A percentile compares a stretch with the other conserved stretches of the same genome.
These are phyloP conservation scores for Digitonthophagus gazella DNA, from an alignment of 2,888 invertebrate genomes.

Conservation along the genomic window DNA sequence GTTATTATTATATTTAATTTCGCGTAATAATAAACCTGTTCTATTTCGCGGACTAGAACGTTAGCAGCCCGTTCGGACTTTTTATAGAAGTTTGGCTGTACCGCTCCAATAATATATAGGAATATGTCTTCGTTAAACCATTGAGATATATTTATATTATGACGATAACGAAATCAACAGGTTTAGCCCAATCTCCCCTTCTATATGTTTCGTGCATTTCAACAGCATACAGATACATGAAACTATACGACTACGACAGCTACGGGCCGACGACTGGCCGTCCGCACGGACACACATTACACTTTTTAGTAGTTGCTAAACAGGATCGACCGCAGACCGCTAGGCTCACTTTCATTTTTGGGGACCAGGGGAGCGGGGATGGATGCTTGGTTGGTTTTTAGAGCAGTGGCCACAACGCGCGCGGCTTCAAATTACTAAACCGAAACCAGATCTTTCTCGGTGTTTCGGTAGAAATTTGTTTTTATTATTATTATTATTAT, in stretches of 20 bases:
- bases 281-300: constrained; percentile 33
- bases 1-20: not conserved
- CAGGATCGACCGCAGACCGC: constrained; percentile 31
- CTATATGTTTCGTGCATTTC: constrained; percentile 88
- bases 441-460: not conserved
- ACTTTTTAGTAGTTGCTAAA: constrained; percentile 34
- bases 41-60: not conserved
- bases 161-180: constrained; percentile 44
- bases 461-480: not conserved
- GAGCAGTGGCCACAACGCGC: constrained; percentile 28
- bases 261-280: constrained; percentile 16
- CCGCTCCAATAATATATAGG: constrained; percentile 28
- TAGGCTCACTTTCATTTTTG: constrained; percentile 23
- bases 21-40: not conserved
- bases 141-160: constrained; percentile 27
- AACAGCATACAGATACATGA: constrained; percentile 71
- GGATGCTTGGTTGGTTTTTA: constrained; percentile 11
- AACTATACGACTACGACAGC: constrained; percentile 35
- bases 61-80: constrained; percentile 7
- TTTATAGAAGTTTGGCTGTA: constrained; percentile 33
- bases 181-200: constrained; percentile 62
- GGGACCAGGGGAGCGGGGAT: constrained; percentile 32
- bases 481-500: not conserved
- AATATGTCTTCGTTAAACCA: constrained; percentile 26
- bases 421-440: not conserved